phyloP scores from a whole-genome alignment of 2,888 invertebrate genomes.

The Protodeltote pygarga region DNA sequence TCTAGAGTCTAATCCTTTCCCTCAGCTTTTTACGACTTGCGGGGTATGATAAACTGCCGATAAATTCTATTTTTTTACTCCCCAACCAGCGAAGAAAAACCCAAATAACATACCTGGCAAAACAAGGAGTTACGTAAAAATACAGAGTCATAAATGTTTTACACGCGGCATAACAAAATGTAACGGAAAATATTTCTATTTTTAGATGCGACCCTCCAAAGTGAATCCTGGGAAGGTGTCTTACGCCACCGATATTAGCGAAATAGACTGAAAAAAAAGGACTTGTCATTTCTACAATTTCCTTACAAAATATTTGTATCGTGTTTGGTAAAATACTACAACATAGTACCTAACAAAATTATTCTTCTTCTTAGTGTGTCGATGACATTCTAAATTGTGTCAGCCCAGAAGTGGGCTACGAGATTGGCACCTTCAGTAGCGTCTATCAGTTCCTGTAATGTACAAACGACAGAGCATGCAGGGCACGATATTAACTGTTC shows the following conservation, averaged over 20 bases:
- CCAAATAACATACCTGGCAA: conserved; percentile 13
- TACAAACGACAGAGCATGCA: no score
- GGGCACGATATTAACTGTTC: no score
- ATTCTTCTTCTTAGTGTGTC: no score
- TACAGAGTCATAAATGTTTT: conserved; percentile 10
- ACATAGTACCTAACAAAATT: no score
- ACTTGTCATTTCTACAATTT: neutral
- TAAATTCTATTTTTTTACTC: conserved; percentile 34
- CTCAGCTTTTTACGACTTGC: conserved; percentile 21
- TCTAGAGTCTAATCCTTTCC: conserved; percentile 18
- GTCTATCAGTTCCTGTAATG: no score
- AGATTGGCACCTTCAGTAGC: no score
- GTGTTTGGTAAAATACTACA: no score
- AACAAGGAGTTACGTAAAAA: conserved; percentile 20
- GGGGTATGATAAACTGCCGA: conserved; percentile 28
- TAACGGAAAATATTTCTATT: conserved; percentile 13
- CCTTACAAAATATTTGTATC: no score
- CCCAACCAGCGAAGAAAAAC: conserved; percentile 10
- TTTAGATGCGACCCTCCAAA: conserved; percentile 1
- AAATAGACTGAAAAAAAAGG: neutral
- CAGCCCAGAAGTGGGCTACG: no score
- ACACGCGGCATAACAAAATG: conserved; percentile 6
- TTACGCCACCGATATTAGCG: neutral
- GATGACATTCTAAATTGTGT: no score
- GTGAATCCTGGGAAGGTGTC: neutral